Evolutionary conservation across 2,888 invertebrate species (phyloP), one percentile per base, ranked within the genome.

Genomic region (Aleiodes alternator): DNA sequence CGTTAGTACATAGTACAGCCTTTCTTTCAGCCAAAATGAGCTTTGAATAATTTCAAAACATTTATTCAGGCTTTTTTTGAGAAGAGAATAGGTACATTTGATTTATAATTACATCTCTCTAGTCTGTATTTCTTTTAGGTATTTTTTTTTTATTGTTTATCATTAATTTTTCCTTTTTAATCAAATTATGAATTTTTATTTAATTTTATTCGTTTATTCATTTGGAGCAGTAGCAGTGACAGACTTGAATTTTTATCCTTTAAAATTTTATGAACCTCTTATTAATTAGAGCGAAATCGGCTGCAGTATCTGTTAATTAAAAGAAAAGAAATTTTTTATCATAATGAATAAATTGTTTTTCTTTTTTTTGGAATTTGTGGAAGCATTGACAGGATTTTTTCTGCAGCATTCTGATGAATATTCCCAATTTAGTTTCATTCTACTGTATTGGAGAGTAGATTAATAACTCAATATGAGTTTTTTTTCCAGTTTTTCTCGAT

Each of bases 51-150:
- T 43, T 11, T 43, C 7, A 43, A 61, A 70, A 61, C 64, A 53
- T 79, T 82, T 79, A 76, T 82, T 81, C 83, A 85, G 84, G 83
- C 84, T 84, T 43, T 43, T 80, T 80, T 77, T 75, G 34, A 34
- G 23, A 73, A 82, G 79, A 48, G 80, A 84, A 82, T 86, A 86
- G 84, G 83, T 86, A 86, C 84, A 83, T 81, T 81, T 80, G 76
- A 81, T 82, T 76, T 83, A 82, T 78, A 78, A 78, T 81, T 79
- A 81, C 79, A 79, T 82, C 81, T 77, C 79, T 84, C 80, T 83
- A 84, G 69, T 82, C 82, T 85, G 72, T 76, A 56, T 76, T 76
- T 72, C 57, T 66, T 64, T 16, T 48, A 48, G 61, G 64, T 16
- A 11, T 23, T 64, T 64, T 61, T 61, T 61, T 23, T 64, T 64